Conservation (phyloP, 1,140 invertebrate species). For the Lordiphosa mommai region DNA sequence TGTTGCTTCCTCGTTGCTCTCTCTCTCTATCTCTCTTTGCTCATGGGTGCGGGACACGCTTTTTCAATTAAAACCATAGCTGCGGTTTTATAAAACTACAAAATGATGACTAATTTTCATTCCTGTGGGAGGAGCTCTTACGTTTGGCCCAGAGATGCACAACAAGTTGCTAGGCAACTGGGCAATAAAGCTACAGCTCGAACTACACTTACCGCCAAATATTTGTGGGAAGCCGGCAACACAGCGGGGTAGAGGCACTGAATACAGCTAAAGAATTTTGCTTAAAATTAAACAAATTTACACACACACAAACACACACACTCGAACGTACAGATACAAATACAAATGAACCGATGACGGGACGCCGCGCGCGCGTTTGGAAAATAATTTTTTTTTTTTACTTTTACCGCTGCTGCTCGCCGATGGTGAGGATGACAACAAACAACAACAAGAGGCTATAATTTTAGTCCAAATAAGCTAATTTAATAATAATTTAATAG, state of each 20-base stretch:
- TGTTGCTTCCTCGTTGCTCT: conserved; percentile 56
- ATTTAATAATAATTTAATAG: conserved; percentile 13
- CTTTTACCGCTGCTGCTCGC: conserved; percentile 9
- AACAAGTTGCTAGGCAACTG: conserved; percentile 35
- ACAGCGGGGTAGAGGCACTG: conserved; percentile 1
- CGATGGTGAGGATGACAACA: conserved; percentile 3
- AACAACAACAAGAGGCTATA: conserved; percentile 12
- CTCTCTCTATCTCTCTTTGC: conserved; percentile 44
- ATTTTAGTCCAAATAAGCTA: conserved; percentile 35
- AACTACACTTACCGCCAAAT: conserved; percentile 39
- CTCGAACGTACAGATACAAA: conserved; percentile 8
- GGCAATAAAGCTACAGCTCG: neutral
- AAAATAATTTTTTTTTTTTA: conserved; percentile 27
- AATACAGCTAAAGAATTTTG: conserved; percentile 37
- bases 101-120: conserved; percentile 56
- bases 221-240: conserved; percentile 20
- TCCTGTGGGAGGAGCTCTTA: neutral
- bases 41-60: conserved; percentile 58
- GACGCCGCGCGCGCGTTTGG: conserved; percentile 24
- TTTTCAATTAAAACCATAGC: conserved; percentile 61
- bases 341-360: conserved; percentile 26
- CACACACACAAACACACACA: conserved; percentile 14
- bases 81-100: conserved; percentile 18
- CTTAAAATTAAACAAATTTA: conserved; percentile 52
- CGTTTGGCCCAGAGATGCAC: conserved; percentile 2